Percentiles rank a stretch among this genome's conserved stretches.
Evolutionary conservation across 92 coral and sea anemone species (phyloP).

Genomic region (Palythoa grandis): DNA sequence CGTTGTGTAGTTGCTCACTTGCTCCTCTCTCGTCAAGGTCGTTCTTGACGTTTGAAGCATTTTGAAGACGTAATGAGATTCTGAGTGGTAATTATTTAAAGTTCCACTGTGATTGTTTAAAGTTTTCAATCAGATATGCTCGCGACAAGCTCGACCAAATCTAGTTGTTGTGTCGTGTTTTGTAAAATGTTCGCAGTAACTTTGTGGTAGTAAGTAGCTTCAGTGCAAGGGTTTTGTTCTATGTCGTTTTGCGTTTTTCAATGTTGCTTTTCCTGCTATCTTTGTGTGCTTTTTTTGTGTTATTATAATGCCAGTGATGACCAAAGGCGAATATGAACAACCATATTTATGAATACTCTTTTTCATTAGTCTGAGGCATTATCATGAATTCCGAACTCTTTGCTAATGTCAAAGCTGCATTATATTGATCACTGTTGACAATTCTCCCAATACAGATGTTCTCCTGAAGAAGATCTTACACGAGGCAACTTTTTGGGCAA

Average conservation of each 20-base stretch:
- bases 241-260: background rate
- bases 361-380: background rate
- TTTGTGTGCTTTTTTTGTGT: background rate
- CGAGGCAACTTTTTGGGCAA: too few relatives aligned
- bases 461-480: too few relatives aligned
- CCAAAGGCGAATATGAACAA: conserved; percentile 75
- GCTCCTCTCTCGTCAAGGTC: conserved; percentile 3
- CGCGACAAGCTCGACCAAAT: conserved; percentile 46
- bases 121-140: conserved; percentile 87
- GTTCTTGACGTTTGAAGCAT: conserved; percentile 62
- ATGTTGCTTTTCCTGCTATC: background rate
- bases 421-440: background rate
- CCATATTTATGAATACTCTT: conserved; percentile 5
- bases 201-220: background rate
- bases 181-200: background rate
- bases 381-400: background rate
- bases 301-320: conserved; percentile 75
- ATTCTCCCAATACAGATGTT: background rate
- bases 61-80: conserved; percentile 53
- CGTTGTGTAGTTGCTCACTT: background rate
- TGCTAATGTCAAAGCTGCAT: background rate
- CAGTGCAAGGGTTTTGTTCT: background rate
- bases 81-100: conserved; percentile 44
- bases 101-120: conserved; percentile 58
- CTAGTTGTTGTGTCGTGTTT: background rate